phyloP scores from a whole-genome alignment of 2,797 vertebrate genomes.

The Rachycentron canadum region DNA sequence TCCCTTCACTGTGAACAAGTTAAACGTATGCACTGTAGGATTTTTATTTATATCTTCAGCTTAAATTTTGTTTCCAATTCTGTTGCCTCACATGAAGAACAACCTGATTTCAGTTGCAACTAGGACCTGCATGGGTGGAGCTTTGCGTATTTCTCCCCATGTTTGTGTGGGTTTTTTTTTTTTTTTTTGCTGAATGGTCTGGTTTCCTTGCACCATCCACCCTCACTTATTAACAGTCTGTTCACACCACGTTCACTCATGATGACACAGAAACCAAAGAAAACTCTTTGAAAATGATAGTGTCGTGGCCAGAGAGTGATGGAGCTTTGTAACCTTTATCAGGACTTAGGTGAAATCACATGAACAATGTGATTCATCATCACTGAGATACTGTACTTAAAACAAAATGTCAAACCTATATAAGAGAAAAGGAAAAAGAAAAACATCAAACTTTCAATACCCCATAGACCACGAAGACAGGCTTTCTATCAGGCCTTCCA shows the following conservation, averaged over 20 bases:
- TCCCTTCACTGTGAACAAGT: neutral
- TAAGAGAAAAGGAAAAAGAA: constrained; percentile 42
- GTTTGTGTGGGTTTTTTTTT: constrained; percentile 6
- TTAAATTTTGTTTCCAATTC: neutral
- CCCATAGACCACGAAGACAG: constrained; percentile 60
- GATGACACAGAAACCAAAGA: constrained; percentile 44
- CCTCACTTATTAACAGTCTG: constrained; percentile 51
- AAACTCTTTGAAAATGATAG: constrained; percentile 30
- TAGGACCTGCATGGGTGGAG: no score
- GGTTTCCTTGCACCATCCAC: constrained; percentile 26
- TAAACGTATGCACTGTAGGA: neutral
- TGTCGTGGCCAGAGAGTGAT: constrained; percentile 42
- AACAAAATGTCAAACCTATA: constrained; percentile 64
- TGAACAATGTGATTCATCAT: constrained; percentile 55
- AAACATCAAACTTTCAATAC: constrained; percentile 74
- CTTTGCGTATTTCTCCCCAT: neutral
- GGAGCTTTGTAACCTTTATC: constrained; percentile 53
- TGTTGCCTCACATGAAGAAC: neutral
- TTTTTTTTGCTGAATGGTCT: constrained; percentile 18
- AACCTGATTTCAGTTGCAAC: constrained; percentile 18
- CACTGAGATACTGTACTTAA: constrained; percentile 44
- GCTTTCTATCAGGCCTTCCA: constrained; percentile 77
- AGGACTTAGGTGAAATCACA: constrained; percentile 39
- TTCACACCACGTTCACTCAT: constrained; percentile 25
- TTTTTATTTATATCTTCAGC: neutral